Evolutionary conservation across 1,140 invertebrate genomes (phyloP), one percentile per base, ranked within the genome.

Genomic region (Rhagoletis zephyria): DNA sequence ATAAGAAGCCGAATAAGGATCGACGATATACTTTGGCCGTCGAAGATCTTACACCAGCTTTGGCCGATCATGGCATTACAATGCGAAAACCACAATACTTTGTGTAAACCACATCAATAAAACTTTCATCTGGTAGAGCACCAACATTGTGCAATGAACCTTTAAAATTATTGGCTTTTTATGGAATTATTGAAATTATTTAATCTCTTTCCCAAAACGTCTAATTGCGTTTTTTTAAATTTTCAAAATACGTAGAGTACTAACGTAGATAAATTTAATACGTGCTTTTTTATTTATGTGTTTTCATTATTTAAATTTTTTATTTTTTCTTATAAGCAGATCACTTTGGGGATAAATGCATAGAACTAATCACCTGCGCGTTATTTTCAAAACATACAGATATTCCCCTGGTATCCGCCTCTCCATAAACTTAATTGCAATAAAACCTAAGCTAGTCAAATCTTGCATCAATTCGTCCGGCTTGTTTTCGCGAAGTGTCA

Each of bases 21-120:
- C 96, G 98, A 90, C 95, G 97, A 86, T 98, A 97, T 89, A 97
- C 97, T 1, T 94, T 99, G 89, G 98, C 98, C 0, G 97, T 98
- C 96, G 98, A 99, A 90, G 98, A 99, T 93, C 93, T 99, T 51
- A 96, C 96, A 19, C 97, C 98, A 12, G 98, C 98, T 1, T 94
- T 99, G 10, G 95, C 96, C 10, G 98, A 99, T 93, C 98, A 99
- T 94, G 98, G 98, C 60, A 98, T 99, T 70, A 96, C 96, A 56
- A 87, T 88, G 87, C 85, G 87, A 12, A 88, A 88, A 63, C 87
- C 87, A n/a, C 87, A 88, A 56, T 88, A 88, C 64, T 88, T 88
- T 70, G 87, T 88, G 59, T 88, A 87, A 88, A 77, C 63, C 60
- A 14, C 9, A 63, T 56, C 51, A 56, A 56, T 10, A 56, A 7